Percentiles rank a stretch among this genome's conserved stretches.
phyloP scores from a whole-genome alignment of 2,888 invertebrate genomes.

The Nemoura dubitans region DNA sequence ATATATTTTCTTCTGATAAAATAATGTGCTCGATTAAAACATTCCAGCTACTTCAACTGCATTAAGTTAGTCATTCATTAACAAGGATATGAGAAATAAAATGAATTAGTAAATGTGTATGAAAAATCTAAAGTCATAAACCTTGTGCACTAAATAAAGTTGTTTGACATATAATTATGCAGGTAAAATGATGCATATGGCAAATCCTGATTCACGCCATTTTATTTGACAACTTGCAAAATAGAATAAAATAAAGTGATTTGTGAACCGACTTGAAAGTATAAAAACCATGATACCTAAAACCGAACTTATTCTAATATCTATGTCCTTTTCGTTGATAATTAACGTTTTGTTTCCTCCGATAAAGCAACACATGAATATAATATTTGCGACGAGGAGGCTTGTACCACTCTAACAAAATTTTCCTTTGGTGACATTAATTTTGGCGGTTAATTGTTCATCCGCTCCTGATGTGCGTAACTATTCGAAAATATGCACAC shows the following conservation, averaged over 20 bases:
- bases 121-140: background rate
- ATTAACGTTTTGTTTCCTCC: too few relatives aligned
- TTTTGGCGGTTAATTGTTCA: background rate
- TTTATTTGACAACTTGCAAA: background rate
- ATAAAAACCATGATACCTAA: too few relatives aligned
- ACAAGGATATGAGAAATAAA: background rate
- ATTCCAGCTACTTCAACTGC: background rate
- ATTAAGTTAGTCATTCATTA: background rate
- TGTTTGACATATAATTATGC: conserved; percentile 2
- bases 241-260: background rate
- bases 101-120: background rate
- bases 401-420: too few relatives aligned
- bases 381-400: too few relatives aligned
- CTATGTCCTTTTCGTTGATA: too few relatives aligned
- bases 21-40: background rate
- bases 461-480: background rate
- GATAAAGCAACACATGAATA: too few relatives aligned
- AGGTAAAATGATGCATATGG: background rate
- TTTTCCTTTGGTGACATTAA: too few relatives aligned
- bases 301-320: too few relatives aligned
- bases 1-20: background rate
- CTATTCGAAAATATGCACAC: background rate
- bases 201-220: background rate
- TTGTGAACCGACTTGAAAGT: too few relatives aligned
- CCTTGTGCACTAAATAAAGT: background rate